Percentiles rank a stretch among this genome's conserved stretches.
Evolutionary conservation across 2,888 invertebrate genomes (phyloP).

Genomic region (Iphiclides podalirius): DNA sequence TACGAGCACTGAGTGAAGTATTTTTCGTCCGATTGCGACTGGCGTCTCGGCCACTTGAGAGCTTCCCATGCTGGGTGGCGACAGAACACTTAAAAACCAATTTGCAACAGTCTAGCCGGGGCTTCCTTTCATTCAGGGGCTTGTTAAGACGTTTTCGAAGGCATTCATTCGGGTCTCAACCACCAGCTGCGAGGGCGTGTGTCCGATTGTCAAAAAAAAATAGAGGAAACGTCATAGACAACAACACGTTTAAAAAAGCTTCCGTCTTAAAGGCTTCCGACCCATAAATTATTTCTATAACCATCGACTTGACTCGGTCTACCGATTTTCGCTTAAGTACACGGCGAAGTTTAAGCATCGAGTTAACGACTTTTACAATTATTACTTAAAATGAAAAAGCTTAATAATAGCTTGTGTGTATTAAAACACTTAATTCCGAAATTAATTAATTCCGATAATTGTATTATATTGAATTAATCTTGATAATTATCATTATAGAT

Average conservation of each 20-base stretch:
- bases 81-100: conserved; percentile 71
- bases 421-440: no score
- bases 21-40: conserved; percentile 45
- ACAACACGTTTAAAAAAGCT: conserved; percentile 39
- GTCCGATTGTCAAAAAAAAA: conserved; percentile 47
- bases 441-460: no score
- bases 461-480: no score
- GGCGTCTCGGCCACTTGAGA: conserved; percentile 58
- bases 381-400: no score
- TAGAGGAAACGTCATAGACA: conserved; percentile 42
- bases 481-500: no score
- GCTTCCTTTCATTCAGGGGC: conserved; percentile 51
- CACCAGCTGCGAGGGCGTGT: conserved; percentile 65
- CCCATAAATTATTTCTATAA: conserved; percentile 32
- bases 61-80: conserved; percentile 77
- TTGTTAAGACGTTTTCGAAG: conserved; percentile 45
- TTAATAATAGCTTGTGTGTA: no score
- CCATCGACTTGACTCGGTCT: conserved; percentile 15
- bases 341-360: no score
- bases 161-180: conserved; percentile 28
- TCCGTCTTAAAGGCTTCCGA: conserved; percentile 37
- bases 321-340: neutral
- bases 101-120: conserved; percentile 73
- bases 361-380: no score
- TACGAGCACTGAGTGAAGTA: conserved; percentile 26